A percentile compares a stretch with the other conserved stretches of the same genome.
phyloP scores from a whole-genome alignment of 2,888 invertebrate species.

The Campaea margaritaria region DNA sequence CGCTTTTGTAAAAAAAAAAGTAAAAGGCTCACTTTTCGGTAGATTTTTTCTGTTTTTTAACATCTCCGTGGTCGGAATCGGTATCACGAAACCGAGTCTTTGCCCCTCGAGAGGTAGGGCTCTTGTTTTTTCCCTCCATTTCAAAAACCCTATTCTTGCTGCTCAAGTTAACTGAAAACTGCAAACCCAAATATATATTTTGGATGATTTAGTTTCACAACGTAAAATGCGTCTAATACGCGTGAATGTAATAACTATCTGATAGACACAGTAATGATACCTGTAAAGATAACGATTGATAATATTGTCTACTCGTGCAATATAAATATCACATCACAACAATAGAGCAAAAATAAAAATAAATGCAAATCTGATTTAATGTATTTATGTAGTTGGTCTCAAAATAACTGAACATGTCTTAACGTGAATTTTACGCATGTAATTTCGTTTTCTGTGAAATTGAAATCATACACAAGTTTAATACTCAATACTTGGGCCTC shows the following conservation, averaged over 20 bases:
- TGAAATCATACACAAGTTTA: no score
- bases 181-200: constrained; percentile 10
- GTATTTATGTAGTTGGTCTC: no score
- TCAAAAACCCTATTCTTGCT: constrained; percentile 33
- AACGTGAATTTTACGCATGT: no score
- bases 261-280: constrained; percentile 48
- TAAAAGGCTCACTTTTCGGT: constrained; percentile 49
- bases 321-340: no score
- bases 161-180: constrained; percentile 8
- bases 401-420: no score
- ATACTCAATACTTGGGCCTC: no score
- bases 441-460: no score
- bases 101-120: constrained; percentile 44
- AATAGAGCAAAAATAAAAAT: no score
- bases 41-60: constrained; percentile 34
- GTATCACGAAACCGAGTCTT: constrained; percentile 46
- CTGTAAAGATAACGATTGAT: constrained; percentile 34
- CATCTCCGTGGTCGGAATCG: constrained; percentile 45
- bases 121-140: constrained; percentile 54
- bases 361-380: no score
- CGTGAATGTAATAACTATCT: constrained; percentile 36
- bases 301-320: no score
- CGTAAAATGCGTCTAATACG: constrained; percentile 22
- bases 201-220: not conserved
- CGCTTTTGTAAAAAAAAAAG: no score